Conservation (phyloP, 2,797 vertebrate genomes). For the Phrynocephalus guinanensis region DNA sequence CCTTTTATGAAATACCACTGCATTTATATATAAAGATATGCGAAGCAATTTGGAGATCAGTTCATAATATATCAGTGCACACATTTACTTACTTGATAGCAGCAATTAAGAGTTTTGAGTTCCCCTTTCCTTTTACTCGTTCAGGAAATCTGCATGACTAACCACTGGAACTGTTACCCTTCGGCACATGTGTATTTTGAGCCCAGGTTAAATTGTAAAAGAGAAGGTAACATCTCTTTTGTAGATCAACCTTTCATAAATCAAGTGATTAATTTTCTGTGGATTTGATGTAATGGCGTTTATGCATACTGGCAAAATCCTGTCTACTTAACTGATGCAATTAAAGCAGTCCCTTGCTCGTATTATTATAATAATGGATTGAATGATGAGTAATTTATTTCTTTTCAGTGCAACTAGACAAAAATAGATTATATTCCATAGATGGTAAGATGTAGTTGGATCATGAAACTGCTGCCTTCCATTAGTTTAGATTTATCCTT, state of each 20-base stretch:
- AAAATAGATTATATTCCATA: constrained; percentile 69
- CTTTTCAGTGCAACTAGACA: constrained; percentile 72
- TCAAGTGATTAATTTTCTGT: constrained; percentile 70
- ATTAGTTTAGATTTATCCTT: constrained; percentile 55
- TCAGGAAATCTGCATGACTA: constrained; percentile 42
- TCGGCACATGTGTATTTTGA: constrained; percentile 64
- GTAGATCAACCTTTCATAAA: constrained; percentile 72
- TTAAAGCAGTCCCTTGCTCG: constrained; percentile 74
- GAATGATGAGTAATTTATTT: constrained; percentile 75
- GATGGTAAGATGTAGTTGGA: constrained; percentile 62
- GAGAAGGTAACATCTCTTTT: constrained; percentile 64
- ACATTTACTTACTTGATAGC: constrained; percentile 58
- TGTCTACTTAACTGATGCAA: constrained; percentile 79
- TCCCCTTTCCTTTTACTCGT: constrained; percentile 60
- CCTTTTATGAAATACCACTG: constrained; percentile 60
- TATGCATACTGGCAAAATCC: constrained; percentile 74
- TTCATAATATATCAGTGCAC: constrained; percentile 62
- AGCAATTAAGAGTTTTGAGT: constrained; percentile 69
- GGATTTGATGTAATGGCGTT: constrained; percentile 73
- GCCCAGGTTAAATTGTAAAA: constrained; percentile 69
- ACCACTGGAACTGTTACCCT: constrained; percentile 49
- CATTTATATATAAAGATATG: constrained; percentile 4
- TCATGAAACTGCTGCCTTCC: constrained; percentile 67
- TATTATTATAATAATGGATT: constrained; percentile 74
- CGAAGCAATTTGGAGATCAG: constrained; percentile 53